Conservation (phyloP, 2,888 invertebrate species). For the Meiosimyza platycephala region DNA sequence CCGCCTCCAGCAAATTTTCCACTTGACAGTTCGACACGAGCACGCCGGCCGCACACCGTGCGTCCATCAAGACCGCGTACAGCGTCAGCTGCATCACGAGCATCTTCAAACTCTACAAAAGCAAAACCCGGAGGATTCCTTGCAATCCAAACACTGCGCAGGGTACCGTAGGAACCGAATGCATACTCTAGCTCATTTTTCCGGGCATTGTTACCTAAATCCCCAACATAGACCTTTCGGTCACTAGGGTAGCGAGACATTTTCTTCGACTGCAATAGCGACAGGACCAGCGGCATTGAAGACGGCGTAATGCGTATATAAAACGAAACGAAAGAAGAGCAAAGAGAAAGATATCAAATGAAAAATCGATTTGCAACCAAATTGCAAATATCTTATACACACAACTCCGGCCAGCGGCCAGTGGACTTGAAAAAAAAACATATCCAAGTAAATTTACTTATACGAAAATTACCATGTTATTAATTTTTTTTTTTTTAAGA, state of each 20-base stretch:
- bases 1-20: constrained; percentile 75
- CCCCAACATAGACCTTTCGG: constrained; percentile 96
- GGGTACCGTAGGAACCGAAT: constrained; percentile 90
- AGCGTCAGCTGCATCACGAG: constrained; percentile 89
- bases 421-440: background rate
- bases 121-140: constrained; percentile 92
- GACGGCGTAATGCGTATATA: background rate
- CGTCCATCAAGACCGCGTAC: constrained; percentile 81
- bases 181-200: constrained; percentile 94
- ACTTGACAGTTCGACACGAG: constrained; percentile 92
- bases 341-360: constrained; percentile 33
- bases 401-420: constrained; percentile 13
- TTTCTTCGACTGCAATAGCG: constrained; percentile 45
- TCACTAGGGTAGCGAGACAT: constrained; percentile 74
- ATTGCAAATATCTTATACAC: constrained; percentile 32
- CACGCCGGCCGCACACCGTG: constrained; percentile 88
- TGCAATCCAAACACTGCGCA: constrained; percentile 98
- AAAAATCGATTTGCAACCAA: constrained; percentile 31
- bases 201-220: constrained; percentile 90
- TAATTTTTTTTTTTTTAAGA: constrained; percentile 8
- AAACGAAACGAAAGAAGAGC: constrained; percentile 19
- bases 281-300: background rate
- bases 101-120: constrained; percentile 94
- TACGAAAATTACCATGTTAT: constrained; percentile 26
- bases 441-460: constrained; percentile 1